These are phyloP conservation scores for Clarias fuscus DNA, from an alignment of 2,797 vertebrate genomes.

Conservation along the genomic window DNA sequence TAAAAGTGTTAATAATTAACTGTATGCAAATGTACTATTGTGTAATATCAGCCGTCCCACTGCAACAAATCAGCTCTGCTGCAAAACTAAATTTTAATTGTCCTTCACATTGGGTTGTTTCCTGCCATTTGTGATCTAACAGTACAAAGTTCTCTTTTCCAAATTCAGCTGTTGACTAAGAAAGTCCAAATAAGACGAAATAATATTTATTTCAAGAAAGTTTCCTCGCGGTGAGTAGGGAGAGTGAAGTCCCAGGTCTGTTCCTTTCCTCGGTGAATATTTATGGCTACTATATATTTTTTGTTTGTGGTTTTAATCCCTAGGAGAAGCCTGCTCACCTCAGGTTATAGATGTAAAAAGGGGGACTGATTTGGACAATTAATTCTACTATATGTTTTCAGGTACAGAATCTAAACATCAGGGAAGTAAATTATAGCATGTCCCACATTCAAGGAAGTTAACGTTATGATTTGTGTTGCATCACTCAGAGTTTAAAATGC, in stretches of 20 bases:
- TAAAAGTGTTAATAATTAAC: neutral
- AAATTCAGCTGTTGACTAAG: constrained; percentile 4
- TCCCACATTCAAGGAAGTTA: neutral
- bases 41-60: neutral
- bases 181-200: constrained; percentile 39
- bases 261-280: constrained; percentile 38
- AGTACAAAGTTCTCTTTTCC: constrained; percentile 1
- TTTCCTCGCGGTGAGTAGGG: constrained; percentile 32
- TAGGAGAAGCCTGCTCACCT: neutral
- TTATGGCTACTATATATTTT: constrained; percentile 43
- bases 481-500: neutral
- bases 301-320: constrained; percentile 43
- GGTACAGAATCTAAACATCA: constrained; percentile 25
- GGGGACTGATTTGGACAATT: constrained; percentile 45
- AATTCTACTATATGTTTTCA: constrained; percentile 45
- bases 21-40: neutral
- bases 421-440: neutral
- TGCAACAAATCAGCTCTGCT: neutral
- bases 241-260: constrained; percentile 36
- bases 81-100: neutral
- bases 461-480: constrained; percentile 23
- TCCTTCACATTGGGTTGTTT: constrained; percentile 14
- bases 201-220: constrained; percentile 41
- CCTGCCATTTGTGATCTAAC: neutral
- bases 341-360: neutral